Evolutionary conservation across 2,888 invertebrate genomes (phyloP).

Genomic region (Xestobium rufovillosum): DNA sequence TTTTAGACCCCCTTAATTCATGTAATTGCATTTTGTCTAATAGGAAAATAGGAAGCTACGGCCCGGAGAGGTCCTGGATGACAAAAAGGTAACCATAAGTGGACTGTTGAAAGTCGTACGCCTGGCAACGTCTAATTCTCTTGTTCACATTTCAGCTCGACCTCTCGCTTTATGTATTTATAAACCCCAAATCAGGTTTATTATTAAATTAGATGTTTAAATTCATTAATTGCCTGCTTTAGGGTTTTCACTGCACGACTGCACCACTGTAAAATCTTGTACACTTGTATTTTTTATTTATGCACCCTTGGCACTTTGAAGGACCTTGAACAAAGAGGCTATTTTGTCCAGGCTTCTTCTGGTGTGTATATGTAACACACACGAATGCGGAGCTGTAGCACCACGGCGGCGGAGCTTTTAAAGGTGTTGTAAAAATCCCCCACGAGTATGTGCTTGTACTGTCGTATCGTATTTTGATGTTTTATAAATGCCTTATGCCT

Average conservation of each 20-base stretch:
- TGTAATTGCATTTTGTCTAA: slow-evolving; percentile 31
- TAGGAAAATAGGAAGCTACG: slow-evolving; percentile 88
- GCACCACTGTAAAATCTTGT: too few species aligned
- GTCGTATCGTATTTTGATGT: slow-evolving; percentile 18
- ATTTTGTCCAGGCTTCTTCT: too few species aligned
- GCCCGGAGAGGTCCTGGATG: slow-evolving; percentile 88
- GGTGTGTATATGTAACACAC: too few species aligned
- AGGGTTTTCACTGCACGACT: too few species aligned
- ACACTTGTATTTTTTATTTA: too few species aligned
- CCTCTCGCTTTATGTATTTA: too few species aligned
- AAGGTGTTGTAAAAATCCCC: slow-evolving; percentile 6
- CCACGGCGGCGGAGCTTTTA: too few species aligned
- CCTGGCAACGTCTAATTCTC: slow-evolving; percentile 28
- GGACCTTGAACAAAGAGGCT: too few species aligned
- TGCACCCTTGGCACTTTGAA: too few species aligned
- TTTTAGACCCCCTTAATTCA: neutral
- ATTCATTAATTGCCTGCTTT: slow-evolving; percentile 18
- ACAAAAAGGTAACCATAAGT: slow-evolving; percentile 74
- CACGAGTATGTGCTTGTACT: slow-evolving; percentile 22
- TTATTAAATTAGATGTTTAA: neutral
- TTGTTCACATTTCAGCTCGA: slow-evolving; percentile 31
- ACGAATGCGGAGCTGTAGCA: too few species aligned
- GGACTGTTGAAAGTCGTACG: slow-evolving; percentile 23
- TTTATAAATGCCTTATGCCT: slow-evolving; percentile 40
- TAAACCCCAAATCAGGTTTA: too few species aligned